A percentile compares a stretch with the other conserved stretches of the same genome.
These are phyloP conservation scores for Sesia apiformis DNA, from an alignment of 2,888 invertebrate species.

Conservation along the genomic window DNA sequence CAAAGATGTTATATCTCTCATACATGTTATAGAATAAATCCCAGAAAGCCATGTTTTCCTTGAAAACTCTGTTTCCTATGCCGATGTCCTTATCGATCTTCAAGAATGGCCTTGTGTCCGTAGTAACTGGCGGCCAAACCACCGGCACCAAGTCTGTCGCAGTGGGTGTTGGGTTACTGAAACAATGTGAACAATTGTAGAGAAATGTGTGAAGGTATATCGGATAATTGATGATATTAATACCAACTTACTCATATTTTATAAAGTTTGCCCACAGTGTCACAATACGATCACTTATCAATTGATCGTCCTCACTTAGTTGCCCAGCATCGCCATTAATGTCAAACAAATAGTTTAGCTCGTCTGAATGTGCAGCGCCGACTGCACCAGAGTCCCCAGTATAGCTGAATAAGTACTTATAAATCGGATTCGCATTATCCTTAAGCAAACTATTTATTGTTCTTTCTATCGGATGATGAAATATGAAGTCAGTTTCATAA, in stretches of 20 bases:
- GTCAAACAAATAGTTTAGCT: constrained; percentile 48
- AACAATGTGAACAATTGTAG: constrained; percentile 11
- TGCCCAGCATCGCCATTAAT: constrained; percentile 9
- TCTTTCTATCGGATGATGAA: constrained; percentile 49
- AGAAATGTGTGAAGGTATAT: too few species aligned
- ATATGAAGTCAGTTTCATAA: constrained; percentile 52
- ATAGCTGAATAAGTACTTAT: constrained; percentile 50
- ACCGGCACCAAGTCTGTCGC: constrained; percentile 34
- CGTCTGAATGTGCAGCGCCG: constrained; percentile 41
- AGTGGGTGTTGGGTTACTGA: constrained; percentile 49
- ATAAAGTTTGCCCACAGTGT: constrained; percentile 58
- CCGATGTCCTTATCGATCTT: constrained; percentile 40
- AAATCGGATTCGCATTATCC: constrained; percentile 45
- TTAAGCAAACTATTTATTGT: constrained; percentile 35
- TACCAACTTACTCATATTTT: constrained; percentile 48
- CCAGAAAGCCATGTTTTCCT: constrained; percentile 59
- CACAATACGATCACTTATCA: constrained; percentile 39
- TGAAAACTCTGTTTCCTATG: constrained; percentile 35
- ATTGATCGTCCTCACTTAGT: constrained; percentile 29
- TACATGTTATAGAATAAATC: constrained; percentile 53
- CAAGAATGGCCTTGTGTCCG: constrained; percentile 37
- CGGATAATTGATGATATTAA: background rate
- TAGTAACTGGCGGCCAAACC: constrained; percentile 36
- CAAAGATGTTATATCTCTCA: constrained; percentile 36
- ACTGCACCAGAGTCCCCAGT: constrained; percentile 22